A percentile compares a stretch with the other conserved stretches of the same genome.
Evolutionary conservation across 2,113 vertebrate species (phyloP).

Genomic region (Egretta garzetta): DNA sequence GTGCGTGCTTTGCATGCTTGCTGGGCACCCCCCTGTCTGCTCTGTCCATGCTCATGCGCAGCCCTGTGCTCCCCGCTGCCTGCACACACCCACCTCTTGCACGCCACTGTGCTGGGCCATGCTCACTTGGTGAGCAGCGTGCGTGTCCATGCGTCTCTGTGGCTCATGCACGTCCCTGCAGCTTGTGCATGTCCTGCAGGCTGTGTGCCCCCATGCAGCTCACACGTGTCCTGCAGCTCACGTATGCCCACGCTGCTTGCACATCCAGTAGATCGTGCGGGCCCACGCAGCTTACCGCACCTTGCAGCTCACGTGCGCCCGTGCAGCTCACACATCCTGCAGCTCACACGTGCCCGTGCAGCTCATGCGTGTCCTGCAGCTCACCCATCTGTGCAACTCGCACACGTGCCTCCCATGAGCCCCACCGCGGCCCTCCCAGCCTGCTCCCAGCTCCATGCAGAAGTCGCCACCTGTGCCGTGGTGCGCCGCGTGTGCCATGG

Average conservation of each 20-base stretch:
- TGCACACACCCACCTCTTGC: rapidly evolving
- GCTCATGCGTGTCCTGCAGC: not conserved
- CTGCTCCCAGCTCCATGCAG: not conserved
- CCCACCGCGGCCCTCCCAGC: not conserved
- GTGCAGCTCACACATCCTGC: not conserved
- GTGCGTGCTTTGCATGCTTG: rapidly evolving
- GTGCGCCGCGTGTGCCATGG: not conserved
- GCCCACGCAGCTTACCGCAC: not conserved
- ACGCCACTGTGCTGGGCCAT: rapidly evolving
- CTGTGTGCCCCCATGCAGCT: not conserved
- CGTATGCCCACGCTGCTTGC: not conserved
- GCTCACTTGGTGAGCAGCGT: not conserved
- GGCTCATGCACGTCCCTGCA: not conserved
- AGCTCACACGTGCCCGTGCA: not conserved
- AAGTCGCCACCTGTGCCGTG: rapidly evolving
- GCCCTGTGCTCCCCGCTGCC: not conserved
- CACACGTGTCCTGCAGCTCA: not conserved
- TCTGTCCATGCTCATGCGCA: rapidly evolving
- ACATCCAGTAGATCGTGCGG: too few species aligned
- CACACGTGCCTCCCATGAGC: rapidly evolving
- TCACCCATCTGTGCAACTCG: not conserved
- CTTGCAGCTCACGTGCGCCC: not conserved
- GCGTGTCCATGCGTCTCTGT: not conserved
- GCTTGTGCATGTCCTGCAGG: not conserved
- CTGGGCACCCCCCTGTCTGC: not conserved